Base-by-base conservation (phyloP, 2,113 vertebrate species). In the Trochalopteron elliotii region DNA sequence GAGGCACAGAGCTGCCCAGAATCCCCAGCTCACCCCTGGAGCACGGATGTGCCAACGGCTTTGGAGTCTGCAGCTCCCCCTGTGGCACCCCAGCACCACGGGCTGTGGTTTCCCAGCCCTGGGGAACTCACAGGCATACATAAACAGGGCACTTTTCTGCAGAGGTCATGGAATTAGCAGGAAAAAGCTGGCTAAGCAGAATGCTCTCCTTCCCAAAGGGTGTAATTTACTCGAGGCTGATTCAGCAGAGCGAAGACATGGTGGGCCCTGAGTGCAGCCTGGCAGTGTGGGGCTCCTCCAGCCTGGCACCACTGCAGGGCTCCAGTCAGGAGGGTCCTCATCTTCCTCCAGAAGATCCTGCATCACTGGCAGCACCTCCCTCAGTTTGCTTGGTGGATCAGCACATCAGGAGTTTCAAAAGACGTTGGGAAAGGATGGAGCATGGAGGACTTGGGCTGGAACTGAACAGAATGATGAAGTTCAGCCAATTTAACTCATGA, bases 151-250 rank as follows among this genome's bases (percentile, higher is more conserved):
- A 52, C 2, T 59, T 80, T 80, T 80, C 92, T 94, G 94, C 94
- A 76, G 90, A 94, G 96, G 79, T 90, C 92, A 31, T 37, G 87
- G 79, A 93, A 85, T 76, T 11, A 53, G 90, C 70, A 83, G 85
- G 71, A 83, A 90, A 79, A 71, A 67, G 88, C 95, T n/a, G 42
- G 45, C 90, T 90, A 90, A 93, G 90, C 92, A 94, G 57, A 95
- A 80, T 6, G 0, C 31, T 28, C 68, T 72, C 63, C 87, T 88
- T 94, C 82, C 92, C 94, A 82, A 76, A 69, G 96, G 78, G 37
- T 92, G 75, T 96, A 71, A 93, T 93, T 94, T 95, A 91, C 92
- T 84, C 18, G 27, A 30, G 91, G 93, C 84, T 65, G 89, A 91
- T 87, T 94, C 93, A 94, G 95, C 92, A 50, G 53, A 68, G 74